These are phyloP conservation scores for Phortica variegata DNA, from an alignment of 1,140 invertebrate species.

Conservation along the genomic window DNA sequence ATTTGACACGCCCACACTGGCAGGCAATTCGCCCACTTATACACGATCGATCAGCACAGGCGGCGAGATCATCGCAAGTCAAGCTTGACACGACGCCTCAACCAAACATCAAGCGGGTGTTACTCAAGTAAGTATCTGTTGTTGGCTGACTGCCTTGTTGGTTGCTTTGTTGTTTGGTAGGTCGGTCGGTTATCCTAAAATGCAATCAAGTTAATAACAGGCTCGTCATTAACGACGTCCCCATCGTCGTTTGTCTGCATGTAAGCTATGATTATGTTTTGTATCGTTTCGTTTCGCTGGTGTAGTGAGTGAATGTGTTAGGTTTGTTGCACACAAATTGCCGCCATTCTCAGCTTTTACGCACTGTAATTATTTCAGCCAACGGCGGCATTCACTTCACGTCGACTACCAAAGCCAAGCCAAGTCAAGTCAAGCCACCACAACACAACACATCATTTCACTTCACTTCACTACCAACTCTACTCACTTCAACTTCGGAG, in stretches of 20 bases:
- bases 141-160: conserved; percentile 15
- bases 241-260: too few species aligned
- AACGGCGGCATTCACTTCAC: background rate
- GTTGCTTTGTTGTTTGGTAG: conserved; percentile 23
- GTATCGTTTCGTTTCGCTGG: conserved; percentile 19
- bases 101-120: conserved; percentile 21
- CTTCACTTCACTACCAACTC: too few species aligned
- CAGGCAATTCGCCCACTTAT: conserved; percentile 15
- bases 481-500: too few species aligned
- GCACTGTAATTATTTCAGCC: conserved; percentile 33
- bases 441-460: too few species aligned
- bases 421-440: too few species aligned
- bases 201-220: conserved; percentile 48
- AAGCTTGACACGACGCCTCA: conserved; percentile 21
- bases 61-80: conserved; percentile 14
- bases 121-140: conserved; percentile 19
- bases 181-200: conserved; percentile 43
- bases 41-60: too few species aligned
- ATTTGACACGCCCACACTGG: too few species aligned
- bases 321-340: too few species aligned
- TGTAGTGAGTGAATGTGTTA: conserved; percentile 7
- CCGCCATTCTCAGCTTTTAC: conserved; percentile 16
- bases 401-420: background rate
- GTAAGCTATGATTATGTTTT: conserved; percentile 44
- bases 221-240: conserved; percentile 30